Base-by-base conservation (phyloP, 37 sponge, comb jelly and placozoan genomes). In the Crambe crambe region DNA sequence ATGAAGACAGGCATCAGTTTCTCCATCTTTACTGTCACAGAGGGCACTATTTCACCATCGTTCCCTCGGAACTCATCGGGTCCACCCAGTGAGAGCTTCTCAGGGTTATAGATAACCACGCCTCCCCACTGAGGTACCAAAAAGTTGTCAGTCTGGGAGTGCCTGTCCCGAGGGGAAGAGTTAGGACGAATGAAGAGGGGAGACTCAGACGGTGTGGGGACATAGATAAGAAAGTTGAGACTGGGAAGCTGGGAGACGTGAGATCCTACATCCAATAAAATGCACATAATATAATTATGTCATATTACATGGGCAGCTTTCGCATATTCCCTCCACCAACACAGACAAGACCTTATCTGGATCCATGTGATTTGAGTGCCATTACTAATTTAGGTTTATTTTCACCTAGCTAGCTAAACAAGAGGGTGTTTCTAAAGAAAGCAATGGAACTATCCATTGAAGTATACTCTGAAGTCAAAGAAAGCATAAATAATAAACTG, bases 111-210 rank as follows among this genome's bases (percentile, higher is more conserved):
- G 27, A 94, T 40, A 27, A 88, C 78, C 38, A 94, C 70, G 0
- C 95, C 95, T 27, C 95, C 95, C 95, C 95, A 94, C 68, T 89
- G 91, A 39, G 89, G 92, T 27, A 87, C 79, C 17, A 94, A 78
- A 37, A 90, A 94, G 32, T 58, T 41, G 30, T 73, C 68, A 1
- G 77, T 76, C 35, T 65, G 66, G 3, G 66, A 30, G 80, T 29
- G 58, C 3, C 8, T 43, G 17, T 36, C 60, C 1, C 12, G 27
- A 10, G 29, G 36, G 56, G 54, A 42, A 21, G 56, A 85, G 15
- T 37, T 66, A n/a, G 42, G 69, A 31, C 41, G 66, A 23, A 94
- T 86, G 47, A 73, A 57, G 15, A 96, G 74, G 15, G 93, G 93
- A 22, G 27, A 68, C 59, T 90, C 66, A 3, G 86, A 42, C 8